phyloP scores from a whole-genome alignment of 2,797 vertebrate genomes.

The Hippopotamyrus pictus region DNA sequence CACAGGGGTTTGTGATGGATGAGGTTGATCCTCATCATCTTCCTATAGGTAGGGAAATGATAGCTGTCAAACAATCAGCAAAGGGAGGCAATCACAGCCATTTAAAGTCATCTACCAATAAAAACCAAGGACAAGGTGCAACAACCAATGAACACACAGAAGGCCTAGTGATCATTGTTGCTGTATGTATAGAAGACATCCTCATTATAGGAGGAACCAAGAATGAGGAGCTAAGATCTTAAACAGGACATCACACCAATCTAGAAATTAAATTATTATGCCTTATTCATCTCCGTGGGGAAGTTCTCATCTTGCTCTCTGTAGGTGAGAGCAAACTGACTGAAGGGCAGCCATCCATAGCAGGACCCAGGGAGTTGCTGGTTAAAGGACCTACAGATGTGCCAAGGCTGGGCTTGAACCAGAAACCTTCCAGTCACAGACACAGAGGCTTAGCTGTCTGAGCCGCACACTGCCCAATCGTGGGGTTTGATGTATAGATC shows the following conservation, averaged over 20 bases:
- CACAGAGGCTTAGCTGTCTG: background rate
- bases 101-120: background rate
- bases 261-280: background rate
- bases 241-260: background rate
- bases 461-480: background rate
- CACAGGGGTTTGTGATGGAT: constrained; percentile 43
- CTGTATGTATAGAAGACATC: background rate
- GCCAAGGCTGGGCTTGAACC: background rate
- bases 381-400: background rate
- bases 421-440: background rate
- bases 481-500: background rate
- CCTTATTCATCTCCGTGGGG: background rate
- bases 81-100: background rate
- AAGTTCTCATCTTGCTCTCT: background rate
- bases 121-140: background rate
- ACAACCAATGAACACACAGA: background rate
- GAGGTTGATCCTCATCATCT: constrained; percentile 71
- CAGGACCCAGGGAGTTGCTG: background rate
- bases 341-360: background rate
- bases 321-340: background rate
- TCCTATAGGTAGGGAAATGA: constrained; percentile 47
- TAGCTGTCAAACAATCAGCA: background rate
- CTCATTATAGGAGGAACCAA: background rate
- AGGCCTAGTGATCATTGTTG: background rate
- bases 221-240: background rate